phyloP scores from a whole-genome alignment of 2,888 invertebrate species.

The Griposia aprilina region DNA sequence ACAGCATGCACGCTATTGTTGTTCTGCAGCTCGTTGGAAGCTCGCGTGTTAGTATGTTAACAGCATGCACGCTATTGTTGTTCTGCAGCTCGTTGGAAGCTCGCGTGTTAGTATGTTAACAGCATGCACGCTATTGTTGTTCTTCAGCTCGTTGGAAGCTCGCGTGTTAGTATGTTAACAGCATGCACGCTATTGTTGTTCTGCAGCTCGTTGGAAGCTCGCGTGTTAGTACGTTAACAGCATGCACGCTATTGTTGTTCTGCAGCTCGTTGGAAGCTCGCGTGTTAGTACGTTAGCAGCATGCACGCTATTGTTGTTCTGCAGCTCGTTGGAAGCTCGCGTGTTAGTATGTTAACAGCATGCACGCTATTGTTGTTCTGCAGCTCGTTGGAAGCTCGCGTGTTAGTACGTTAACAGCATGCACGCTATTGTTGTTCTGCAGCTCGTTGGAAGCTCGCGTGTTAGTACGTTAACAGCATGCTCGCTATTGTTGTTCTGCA shows the following conservation, averaged over 20 bases:
- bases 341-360: constrained; percentile 27
- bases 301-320: constrained; percentile 19
- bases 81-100: constrained; percentile 1
- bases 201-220: constrained; percentile 1
- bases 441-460: constrained; percentile 3
- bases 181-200: constrained; percentile 19
- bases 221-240: constrained; percentile 29
- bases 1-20: constrained; percentile 26
- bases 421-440: constrained; percentile 22
- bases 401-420: constrained; percentile 25
- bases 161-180: constrained; percentile 30
- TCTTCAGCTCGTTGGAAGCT: not conserved
- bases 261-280: constrained; percentile 3
- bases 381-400: constrained; percentile 4
- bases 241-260: constrained; percentile 19
- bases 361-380: constrained; percentile 21
- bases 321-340: constrained; percentile 5
- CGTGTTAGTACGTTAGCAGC: constrained; percentile 27
- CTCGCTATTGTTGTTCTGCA: constrained; percentile 24
- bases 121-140: constrained; percentile 23
- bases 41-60: constrained; percentile 20
- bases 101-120: constrained; percentile 26
- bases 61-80: constrained; percentile 26
- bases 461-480: constrained; percentile 25
- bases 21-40: constrained; percentile 2